Evolutionary conservation across 92 coral and sea anemone genomes (phyloP).

Genomic region (Desmophyllum pertusum): DNA sequence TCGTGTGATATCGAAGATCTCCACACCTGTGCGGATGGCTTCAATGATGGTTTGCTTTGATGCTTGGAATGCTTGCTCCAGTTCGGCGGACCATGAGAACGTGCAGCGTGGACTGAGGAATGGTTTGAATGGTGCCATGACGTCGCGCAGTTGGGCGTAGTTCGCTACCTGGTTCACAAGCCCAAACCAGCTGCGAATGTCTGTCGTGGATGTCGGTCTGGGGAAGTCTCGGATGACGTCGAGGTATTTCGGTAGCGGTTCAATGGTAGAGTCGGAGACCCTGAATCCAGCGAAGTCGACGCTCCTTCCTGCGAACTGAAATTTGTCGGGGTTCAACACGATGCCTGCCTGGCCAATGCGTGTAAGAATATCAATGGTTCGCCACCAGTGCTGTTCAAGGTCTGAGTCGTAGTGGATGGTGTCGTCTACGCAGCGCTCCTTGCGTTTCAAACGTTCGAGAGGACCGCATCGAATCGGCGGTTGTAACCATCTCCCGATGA

Average conservation of each 20-base stretch:
- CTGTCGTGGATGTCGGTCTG: conserved; percentile 65
- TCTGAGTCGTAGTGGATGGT: conserved; percentile 72
- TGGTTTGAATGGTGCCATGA: conserved; percentile 57
- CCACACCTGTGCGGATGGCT: conserved; percentile 67
- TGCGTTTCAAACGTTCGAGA: conserved; percentile 59
- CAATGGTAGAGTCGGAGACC: conserved; percentile 61
- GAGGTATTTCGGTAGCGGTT: conserved; percentile 76
- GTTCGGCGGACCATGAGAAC: conserved; percentile 55
- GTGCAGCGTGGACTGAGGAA: conserved; percentile 57
- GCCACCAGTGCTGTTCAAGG: conserved; percentile 85
- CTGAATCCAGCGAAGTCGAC: conserved; percentile 74
- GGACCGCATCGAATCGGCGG: conserved; percentile 76
- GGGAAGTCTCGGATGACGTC: conserved; percentile 80
- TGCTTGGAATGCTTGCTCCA: conserved; percentile 51
- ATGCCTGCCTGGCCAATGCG: conserved; percentile 79
- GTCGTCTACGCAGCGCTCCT: conserved; percentile 81
- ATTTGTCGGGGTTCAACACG: conserved; percentile 71
- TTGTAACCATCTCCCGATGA: conserved; percentile 74
- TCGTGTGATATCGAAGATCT: conserved; percentile 63
- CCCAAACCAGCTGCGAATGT: conserved; percentile 78
- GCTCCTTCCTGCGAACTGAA: conserved; percentile 63
- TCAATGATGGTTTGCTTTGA: conserved; percentile 35
- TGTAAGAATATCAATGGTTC: conserved; percentile 77
- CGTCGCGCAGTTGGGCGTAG: conserved; percentile 59
- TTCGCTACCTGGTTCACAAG: conserved; percentile 68